A percentile compares a stretch with the other conserved stretches of the same genome.
phyloP scores from a whole-genome alignment of 1,140 invertebrate genomes.

The Drosophila lowei region DNA sequence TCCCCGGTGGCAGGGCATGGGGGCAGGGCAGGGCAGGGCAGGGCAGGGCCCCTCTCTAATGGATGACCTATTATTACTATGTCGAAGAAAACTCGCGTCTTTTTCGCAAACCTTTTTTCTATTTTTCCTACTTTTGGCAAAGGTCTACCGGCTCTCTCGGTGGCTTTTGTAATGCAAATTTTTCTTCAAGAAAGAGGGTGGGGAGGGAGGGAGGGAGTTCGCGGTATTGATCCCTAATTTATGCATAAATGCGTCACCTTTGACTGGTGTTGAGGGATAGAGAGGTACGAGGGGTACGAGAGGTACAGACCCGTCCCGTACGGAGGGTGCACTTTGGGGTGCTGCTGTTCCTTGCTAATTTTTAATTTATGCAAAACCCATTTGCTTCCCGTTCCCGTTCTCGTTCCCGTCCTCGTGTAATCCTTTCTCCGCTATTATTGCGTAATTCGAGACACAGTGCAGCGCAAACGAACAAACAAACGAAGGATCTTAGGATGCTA shows the following conservation, averaged over 20 bases:
- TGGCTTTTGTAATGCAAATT: conserved; percentile 72
- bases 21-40: neutral
- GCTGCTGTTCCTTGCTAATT: conserved; percentile 67
- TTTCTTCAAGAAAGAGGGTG: conserved; percentile 15
- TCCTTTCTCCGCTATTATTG: conserved; percentile 54
- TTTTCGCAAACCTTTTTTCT: conserved; percentile 60
- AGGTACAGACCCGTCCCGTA: too few relatives aligned
- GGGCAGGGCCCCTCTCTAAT: conserved; percentile 54
- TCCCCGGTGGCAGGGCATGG: conserved; percentile 16
- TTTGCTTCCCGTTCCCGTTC: conserved; percentile 19
- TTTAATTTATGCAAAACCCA: conserved; percentile 79
- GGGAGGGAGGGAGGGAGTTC: conserved; percentile 32
- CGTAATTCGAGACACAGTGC: conserved; percentile 69
- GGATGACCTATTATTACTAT: conserved; percentile 70
- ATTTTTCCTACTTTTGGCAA: conserved; percentile 41
- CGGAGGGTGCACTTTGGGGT: conserved; percentile 42
- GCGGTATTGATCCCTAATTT: conserved; percentile 81
- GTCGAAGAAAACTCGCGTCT: conserved; percentile 55
- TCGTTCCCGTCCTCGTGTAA: neutral
- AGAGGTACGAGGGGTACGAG: too few relatives aligned
- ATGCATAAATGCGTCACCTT: conserved; percentile 81
- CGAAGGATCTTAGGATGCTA: conserved; percentile 1
- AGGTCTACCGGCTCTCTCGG: conserved; percentile 10
- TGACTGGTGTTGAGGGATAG: conserved; percentile 38
- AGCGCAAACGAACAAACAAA: conserved; percentile 2